Conservation (phyloP, 2,113 vertebrate genomes). For the Cairina moschata region DNA sequence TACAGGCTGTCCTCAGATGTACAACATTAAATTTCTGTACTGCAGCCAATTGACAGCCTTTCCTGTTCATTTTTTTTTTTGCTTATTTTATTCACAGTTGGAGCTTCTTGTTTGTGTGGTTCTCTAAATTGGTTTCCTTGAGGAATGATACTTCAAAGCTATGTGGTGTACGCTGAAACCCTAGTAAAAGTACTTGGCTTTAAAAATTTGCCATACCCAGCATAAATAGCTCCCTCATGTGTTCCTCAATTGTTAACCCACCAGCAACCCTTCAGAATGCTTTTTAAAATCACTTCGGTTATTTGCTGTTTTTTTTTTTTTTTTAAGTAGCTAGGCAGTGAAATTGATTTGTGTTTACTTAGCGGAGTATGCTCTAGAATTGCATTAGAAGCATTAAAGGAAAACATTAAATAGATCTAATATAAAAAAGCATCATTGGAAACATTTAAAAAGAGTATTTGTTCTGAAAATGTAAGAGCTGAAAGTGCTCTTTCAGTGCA, state of each 20-base stretch:
- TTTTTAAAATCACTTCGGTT: too few species aligned
- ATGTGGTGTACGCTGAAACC: background rate
- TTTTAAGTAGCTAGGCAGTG: background rate
- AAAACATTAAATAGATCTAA: background rate
- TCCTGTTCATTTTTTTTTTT: background rate
- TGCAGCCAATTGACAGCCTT: background rate
- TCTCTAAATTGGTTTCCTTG: background rate
- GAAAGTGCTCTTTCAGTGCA: background rate
- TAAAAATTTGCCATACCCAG: background rate
- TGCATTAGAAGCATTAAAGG: background rate
- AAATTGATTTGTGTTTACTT: background rate
- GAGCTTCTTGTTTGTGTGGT: background rate
- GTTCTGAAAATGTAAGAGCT: background rate
- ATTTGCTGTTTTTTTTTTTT: background rate
- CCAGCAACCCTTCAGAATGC: too few species aligned
- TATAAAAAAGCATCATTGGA: background rate
- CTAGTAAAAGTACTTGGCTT: background rate
- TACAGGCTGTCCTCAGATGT: background rate
- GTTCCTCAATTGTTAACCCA: background rate
- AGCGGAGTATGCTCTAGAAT: background rate
- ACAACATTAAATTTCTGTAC: background rate
- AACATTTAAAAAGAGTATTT: background rate
- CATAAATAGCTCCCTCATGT: background rate
- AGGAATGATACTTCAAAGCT: background rate
- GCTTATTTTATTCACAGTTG: background rate